Evolutionary conservation across 2,888 invertebrate genomes (phyloP), one percentile per base, ranked within the genome.

Genomic region (Ypsolopha scabrella): DNA sequence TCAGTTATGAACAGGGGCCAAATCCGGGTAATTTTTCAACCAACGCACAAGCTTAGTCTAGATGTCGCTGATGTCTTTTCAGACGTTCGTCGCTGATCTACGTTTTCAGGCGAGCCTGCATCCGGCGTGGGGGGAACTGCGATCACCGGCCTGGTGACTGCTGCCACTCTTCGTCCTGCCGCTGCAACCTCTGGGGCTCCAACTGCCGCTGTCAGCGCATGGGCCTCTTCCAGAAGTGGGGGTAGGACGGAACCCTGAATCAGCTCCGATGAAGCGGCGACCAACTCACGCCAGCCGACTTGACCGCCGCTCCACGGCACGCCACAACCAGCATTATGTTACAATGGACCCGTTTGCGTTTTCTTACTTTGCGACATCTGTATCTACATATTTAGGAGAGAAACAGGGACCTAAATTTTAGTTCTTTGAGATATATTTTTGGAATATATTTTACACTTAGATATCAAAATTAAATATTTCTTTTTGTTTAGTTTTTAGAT

Each of bases 221-320:
- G 90, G 94, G 95, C 55, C 90, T 95, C 70, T 95, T 95, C 89
- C 94, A 94, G 75, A 93, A 94, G 83, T 94, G 94, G 93, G 93
- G 93, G 74, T 92, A 89, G 87, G 70, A 58, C 39, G 48, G 49
- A 43, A 50, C 55, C 48, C 39, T 51, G 36, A 52, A 53, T 53
- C 59, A 65, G 67, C 68, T 70, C 67, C 70, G 52, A 45, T 71
- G 74, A 71, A 72, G 76, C 79, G 72, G 72, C 75, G 76, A 65
- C 72, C 79, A 72, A 58, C 75, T 76, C 73, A 64, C 39, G 60
- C 71, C 75, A 75, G 73, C 77, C 78, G 79, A 80, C 75, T 65
- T 76, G 80, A 71, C 71, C 80, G 79, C 76, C 77, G 78, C 74
- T 74, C 70, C 80, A 75, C 64, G 58, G 76, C 75, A 67, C 57